Evolutionary conservation across 2,888 invertebrate species (phyloP).

Genomic region (Rhodophaea formosa): DNA sequence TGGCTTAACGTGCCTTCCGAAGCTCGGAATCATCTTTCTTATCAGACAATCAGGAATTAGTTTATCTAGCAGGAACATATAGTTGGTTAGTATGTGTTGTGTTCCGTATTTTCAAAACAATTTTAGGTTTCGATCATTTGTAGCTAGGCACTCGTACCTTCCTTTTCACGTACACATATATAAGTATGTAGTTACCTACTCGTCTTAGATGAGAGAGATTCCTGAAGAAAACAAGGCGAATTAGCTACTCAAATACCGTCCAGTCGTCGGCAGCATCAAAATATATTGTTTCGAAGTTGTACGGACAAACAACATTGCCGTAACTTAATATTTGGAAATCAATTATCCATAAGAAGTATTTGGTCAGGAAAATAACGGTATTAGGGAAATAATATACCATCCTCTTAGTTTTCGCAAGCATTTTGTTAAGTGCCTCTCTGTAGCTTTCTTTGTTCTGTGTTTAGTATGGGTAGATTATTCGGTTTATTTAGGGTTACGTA

Average conservation of each 20-base stretch:
- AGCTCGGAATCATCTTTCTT: too few species aligned
- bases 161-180: too few species aligned
- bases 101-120: too few species aligned
- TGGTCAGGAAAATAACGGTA: constrained; percentile 56
- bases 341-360: constrained; percentile 68
- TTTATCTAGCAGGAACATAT: too few species aligned
- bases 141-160: too few species aligned
- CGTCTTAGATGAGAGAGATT: neutral
- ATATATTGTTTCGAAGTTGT: constrained; percentile 47
- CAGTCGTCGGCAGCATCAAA: constrained; percentile 28
- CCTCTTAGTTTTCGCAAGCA: constrained; percentile 9
- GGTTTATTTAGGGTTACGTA: neutral
- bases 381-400: constrained; percentile 54
- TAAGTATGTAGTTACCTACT: too few species aligned
- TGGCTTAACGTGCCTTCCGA: too few species aligned
- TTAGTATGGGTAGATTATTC: constrained; percentile 15
- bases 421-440: constrained; percentile 12
- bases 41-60: too few species aligned
- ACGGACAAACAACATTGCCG: constrained; percentile 46
- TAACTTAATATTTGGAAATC: constrained; percentile 75
- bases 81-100: too few species aligned
- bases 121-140: too few species aligned
- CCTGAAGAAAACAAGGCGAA: neutral
- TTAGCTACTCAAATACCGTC: constrained; percentile 8
- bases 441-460: constrained; percentile 32